Conservation (phyloP, 2,113 vertebrate species). For the Varanus salvator region DNA sequence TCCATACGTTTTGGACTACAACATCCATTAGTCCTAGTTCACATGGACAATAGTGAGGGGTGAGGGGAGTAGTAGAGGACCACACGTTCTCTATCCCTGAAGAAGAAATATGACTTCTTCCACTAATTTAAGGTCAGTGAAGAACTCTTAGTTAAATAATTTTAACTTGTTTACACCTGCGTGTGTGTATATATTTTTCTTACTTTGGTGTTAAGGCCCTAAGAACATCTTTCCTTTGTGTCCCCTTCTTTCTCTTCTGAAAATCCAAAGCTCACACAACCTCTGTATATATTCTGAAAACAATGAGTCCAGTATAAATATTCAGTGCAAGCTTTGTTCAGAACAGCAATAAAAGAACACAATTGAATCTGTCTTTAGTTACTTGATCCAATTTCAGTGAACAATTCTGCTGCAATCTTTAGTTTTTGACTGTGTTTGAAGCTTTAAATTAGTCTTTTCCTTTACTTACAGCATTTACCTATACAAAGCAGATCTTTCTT, state of each 20-base stretch:
- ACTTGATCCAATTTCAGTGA: not conserved
- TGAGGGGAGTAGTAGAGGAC: too few species aligned
- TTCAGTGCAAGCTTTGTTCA: not conserved
- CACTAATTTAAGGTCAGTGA: not conserved
- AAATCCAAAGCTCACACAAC: not conserved
- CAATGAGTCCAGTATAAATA: not conserved
- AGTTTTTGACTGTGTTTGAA: conserved; percentile 20
- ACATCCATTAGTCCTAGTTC: not conserved
- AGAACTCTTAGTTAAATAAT: not conserved
- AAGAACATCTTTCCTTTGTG: not conserved
- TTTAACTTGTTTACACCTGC: not conserved
- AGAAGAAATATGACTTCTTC: not conserved
- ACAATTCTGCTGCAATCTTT: not conserved
- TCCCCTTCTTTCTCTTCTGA: not conserved
- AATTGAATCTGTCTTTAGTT: conserved; percentile 13
- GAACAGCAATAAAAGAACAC: conserved; percentile 2
- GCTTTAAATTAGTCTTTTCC: conserved; percentile 28
- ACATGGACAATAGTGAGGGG: too few species aligned
- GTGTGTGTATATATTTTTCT: not conserved
- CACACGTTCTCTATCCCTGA: too few species aligned
- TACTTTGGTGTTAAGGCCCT: not conserved
- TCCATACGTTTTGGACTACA: not conserved
- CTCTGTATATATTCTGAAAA: not conserved
- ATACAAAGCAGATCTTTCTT: conserved; percentile 29
- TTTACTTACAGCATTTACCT: conserved; percentile 32